Conservation (phyloP, 2,797 vertebrate species). For the Enteromius argenteus region DNA sequence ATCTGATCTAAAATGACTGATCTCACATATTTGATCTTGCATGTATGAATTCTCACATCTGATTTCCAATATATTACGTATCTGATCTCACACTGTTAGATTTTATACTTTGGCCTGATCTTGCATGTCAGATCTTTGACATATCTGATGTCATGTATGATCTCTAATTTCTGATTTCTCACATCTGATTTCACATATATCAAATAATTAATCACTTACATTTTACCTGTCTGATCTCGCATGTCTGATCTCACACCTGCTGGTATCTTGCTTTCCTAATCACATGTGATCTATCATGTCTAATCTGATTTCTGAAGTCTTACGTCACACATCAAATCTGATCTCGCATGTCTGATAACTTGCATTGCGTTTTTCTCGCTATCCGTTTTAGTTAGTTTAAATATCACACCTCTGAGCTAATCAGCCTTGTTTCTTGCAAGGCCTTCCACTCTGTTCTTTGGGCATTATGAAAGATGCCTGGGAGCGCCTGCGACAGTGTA, state of each 20-base stretch:
- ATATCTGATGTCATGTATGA: background rate
- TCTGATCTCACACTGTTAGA: background rate
- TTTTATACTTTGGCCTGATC: background rate
- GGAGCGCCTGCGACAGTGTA: constrained; percentile 83
- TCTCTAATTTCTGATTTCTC: background rate
- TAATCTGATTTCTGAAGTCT: background rate
- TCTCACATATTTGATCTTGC: background rate
- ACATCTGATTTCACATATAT: background rate
- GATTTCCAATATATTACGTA: background rate
- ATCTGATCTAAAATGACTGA: background rate
- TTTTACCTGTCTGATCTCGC: background rate
- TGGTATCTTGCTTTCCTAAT: background rate
- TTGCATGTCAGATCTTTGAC: background rate
- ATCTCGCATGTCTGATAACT: background rate
- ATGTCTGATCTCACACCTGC: background rate
- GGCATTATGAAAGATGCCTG: constrained; percentile 86
- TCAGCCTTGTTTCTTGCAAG: constrained; percentile 61
- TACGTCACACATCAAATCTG: background rate
- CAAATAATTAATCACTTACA: background rate
- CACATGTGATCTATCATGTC: background rate
- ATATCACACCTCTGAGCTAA: background rate
- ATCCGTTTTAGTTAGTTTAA: constrained; percentile 1
- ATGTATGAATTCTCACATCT: background rate
- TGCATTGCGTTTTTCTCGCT: background rate
- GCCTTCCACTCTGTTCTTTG: constrained; percentile 80